Evolutionary conservation across 2,888 invertebrate genomes (phyloP).

Genomic region (Myopa testacea): DNA sequence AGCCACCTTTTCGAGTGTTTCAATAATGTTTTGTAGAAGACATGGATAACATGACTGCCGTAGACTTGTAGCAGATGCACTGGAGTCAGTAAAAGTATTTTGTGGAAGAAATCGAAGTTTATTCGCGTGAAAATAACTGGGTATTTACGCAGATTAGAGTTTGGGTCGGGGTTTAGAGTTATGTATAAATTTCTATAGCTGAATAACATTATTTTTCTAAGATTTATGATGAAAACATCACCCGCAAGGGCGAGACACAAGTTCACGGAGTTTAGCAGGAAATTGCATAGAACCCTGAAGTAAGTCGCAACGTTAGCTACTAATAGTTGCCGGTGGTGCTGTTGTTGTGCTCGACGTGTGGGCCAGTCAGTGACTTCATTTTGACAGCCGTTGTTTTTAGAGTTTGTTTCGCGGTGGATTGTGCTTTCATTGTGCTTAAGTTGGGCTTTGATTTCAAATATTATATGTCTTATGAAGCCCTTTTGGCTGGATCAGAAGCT

Average conservation of each 20-base stretch:
- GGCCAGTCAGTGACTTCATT: constrained; percentile 56
- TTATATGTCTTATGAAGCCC: constrained; percentile 59
- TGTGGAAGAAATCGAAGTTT: background rate
- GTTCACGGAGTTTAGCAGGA: constrained; percentile 52
- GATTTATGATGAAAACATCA: constrained; percentile 43
- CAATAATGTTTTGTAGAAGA: constrained; percentile 10
- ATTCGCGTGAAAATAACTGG: background rate
- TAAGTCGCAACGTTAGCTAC: constrained; percentile 29
- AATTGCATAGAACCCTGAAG: constrained; percentile 45
- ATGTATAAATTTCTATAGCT: background rate
- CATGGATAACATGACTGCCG: background rate
- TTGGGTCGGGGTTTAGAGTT: background rate
- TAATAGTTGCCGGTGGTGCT: constrained; percentile 36
- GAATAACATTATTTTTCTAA: constrained; percentile 43
- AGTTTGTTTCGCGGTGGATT: constrained; percentile 57
- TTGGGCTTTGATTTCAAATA: constrained; percentile 67
- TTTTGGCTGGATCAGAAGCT: constrained; percentile 36
- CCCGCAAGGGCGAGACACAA: constrained; percentile 47
- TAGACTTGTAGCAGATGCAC: background rate
- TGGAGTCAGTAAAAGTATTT: background rate
- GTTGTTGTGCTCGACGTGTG: constrained; percentile 33
- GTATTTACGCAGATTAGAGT: constrained; percentile 1
- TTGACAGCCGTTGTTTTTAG: constrained; percentile 65
- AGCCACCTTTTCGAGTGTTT: background rate
- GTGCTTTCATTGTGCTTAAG: constrained; percentile 58